Evolutionary conservation across 2,888 invertebrate genomes (phyloP).

Genomic region (Acronicta alni): DNA sequence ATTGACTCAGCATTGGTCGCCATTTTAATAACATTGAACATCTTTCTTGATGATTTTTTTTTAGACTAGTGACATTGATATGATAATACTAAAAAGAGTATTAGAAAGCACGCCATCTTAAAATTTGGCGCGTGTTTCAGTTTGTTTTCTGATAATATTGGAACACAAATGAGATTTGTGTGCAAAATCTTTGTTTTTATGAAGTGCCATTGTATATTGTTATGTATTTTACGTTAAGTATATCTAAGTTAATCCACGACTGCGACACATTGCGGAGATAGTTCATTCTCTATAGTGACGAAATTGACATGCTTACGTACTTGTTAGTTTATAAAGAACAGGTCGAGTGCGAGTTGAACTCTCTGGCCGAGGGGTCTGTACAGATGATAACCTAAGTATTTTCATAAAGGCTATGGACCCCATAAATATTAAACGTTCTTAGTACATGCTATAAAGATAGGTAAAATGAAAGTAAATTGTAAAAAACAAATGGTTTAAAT

Average conservation of each 20-base stretch:
- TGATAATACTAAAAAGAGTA: background rate
- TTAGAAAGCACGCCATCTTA: slow-evolving; percentile 4
- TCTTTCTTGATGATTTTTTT: slow-evolving; percentile 26
- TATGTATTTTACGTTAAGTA: slow-evolving; percentile 54
- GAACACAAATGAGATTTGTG: slow-evolving; percentile 50
- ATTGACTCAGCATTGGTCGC: slow-evolving; percentile 23
- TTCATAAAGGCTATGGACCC: too few relatives aligned
- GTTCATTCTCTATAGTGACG: slow-evolving; percentile 41
- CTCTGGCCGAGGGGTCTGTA: background rate
- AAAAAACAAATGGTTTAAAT: too few relatives aligned
- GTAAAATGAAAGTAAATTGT: too few relatives aligned
- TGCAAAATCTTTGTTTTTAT: slow-evolving; percentile 42
- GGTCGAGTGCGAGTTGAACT: background rate
- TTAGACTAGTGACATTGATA: slow-evolving; percentile 23
- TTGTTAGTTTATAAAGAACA: slow-evolving; percentile 1
- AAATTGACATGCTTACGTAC: slow-evolving; percentile 5
- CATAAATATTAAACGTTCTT: too few relatives aligned
- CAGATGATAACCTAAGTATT: too few relatives aligned
- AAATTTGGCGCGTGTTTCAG: slow-evolving; percentile 3
- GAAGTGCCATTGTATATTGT: slow-evolving; percentile 59
- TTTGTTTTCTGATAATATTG: slow-evolving; percentile 26
- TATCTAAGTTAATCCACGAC: slow-evolving; percentile 63
- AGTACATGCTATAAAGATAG: too few relatives aligned
- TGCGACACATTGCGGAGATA: slow-evolving; percentile 50
- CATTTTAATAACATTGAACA: slow-evolving; percentile 24